Conservation (phyloP, 2,113 vertebrate species). For the Neogobius melanostomus region DNA sequence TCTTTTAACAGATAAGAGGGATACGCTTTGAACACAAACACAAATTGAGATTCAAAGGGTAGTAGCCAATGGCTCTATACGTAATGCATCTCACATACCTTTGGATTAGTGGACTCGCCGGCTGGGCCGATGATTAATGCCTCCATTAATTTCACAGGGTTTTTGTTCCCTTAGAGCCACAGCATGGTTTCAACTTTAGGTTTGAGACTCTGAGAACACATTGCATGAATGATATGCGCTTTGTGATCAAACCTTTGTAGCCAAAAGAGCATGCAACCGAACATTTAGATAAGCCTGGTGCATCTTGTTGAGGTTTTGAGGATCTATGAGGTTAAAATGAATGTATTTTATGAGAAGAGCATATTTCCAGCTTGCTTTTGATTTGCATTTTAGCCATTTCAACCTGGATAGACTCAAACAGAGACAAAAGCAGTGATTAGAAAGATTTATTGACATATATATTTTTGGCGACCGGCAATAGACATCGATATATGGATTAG, state of each 20-base stretch:
- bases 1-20: neutral
- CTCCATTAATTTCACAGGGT: conserved; percentile 34
- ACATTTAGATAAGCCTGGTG: too few species aligned
- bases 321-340: too few species aligned
- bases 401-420: too few species aligned
- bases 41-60: neutral
- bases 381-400: too few species aligned
- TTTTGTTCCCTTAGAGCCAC: conserved; percentile 32
- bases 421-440: too few species aligned
- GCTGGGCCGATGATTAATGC: conserved; percentile 38
- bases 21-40: neutral
- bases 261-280: conserved; percentile 3
- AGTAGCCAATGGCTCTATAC: conserved; percentile 2
- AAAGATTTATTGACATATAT: too few species aligned
- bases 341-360: too few species aligned
- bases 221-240: too few species aligned
- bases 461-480: too few species aligned
- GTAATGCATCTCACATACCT: neutral
- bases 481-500: too few species aligned
- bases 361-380: too few species aligned
- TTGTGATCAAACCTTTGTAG: conserved; percentile 15
- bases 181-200: conserved; percentile 16
- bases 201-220: neutral
- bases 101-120: conserved; percentile 1
- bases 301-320: too few species aligned